phyloP scores from a whole-genome alignment of 2,888 invertebrate genomes.

The Phortica magna region DNA sequence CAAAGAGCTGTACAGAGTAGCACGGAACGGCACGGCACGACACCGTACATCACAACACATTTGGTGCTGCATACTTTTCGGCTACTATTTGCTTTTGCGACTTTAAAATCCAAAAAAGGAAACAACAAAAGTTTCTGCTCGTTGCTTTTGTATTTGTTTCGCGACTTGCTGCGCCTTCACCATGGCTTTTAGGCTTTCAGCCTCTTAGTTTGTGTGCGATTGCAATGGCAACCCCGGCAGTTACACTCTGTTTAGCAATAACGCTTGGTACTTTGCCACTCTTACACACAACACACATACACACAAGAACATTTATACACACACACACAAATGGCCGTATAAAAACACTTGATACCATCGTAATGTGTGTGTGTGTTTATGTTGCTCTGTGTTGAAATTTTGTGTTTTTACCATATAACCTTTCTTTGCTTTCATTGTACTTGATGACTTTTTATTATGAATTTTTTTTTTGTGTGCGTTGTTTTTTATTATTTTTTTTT shows the following conservation, averaged over 20 bases:
- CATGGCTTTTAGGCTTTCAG: constrained; percentile 8
- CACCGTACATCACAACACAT: neutral
- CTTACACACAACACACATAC: neutral
- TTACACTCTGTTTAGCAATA: constrained; percentile 73
- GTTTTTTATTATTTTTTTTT: neutral
- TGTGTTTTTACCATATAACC: constrained; percentile 17
- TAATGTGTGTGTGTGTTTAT: constrained; percentile 15
- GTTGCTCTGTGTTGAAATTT: constrained; percentile 36
- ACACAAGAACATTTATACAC: constrained; percentile 15
- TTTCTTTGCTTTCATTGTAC: constrained; percentile 12
- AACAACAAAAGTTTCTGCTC: constrained; percentile 3
- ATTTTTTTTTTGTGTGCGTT: neutral
- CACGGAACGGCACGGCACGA: no score
- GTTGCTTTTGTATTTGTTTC: neutral
- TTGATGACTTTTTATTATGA: constrained; percentile 25
- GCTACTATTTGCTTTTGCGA: constrained; percentile 34
- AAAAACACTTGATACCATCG: constrained; percentile 32
- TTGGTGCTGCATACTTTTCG: constrained; percentile 31
- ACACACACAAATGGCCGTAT: constrained; percentile 36
- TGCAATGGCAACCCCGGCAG: constrained; percentile 68
- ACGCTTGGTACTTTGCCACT: constrained; percentile 68
- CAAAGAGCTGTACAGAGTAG: neutral
- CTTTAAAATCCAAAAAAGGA: neutral
- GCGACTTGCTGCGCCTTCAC: constrained; percentile 25
- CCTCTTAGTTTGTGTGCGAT: constrained; percentile 19